Conservation (phyloP, 2,888 invertebrate genomes). For the Amiota mariae region DNA sequence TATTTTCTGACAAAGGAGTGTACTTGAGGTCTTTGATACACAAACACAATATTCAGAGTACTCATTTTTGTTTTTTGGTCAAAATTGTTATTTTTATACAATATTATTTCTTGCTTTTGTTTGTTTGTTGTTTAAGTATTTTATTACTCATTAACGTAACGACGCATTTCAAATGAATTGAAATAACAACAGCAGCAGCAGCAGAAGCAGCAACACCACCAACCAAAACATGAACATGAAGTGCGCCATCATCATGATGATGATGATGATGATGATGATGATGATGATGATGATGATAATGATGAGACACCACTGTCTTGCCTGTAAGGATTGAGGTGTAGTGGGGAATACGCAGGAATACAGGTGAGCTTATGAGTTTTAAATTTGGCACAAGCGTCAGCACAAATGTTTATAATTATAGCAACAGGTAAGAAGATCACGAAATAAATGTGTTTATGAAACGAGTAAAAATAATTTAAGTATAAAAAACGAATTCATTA, state of each 20-base stretch:
- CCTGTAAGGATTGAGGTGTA: background rate
- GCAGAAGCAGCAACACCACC: background rate
- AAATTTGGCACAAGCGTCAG: conserved; percentile 59
- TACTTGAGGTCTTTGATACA: conserved; percentile 25
- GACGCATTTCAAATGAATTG: conserved; percentile 57
- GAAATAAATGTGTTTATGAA: background rate
- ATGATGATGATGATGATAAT: too few relatives aligned
- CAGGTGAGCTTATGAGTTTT: conserved; percentile 25
- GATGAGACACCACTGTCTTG: background rate
- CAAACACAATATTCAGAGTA: conserved; percentile 32
- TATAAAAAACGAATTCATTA: background rate
- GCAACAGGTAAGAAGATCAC: background rate
- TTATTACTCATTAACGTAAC: conserved; percentile 67
- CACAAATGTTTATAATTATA: conserved; percentile 37
- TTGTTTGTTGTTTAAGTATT: conserved; percentile 57
- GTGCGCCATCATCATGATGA: background rate
- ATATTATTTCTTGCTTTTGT: conserved; percentile 22
- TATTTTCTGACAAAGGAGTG: background rate
- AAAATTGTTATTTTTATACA: conserved; percentile 5
- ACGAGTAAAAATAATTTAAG: too few relatives aligned
- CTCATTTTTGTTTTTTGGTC: conserved; percentile 13
- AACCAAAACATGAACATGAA: background rate
- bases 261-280: conserved; percentile 23
- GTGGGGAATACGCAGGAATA: background rate
- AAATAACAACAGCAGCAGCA: conserved; percentile 21